Base-by-base conservation (phyloP, 2,888 invertebrate species). In the Eueremaeus valkanovi region DNA sequence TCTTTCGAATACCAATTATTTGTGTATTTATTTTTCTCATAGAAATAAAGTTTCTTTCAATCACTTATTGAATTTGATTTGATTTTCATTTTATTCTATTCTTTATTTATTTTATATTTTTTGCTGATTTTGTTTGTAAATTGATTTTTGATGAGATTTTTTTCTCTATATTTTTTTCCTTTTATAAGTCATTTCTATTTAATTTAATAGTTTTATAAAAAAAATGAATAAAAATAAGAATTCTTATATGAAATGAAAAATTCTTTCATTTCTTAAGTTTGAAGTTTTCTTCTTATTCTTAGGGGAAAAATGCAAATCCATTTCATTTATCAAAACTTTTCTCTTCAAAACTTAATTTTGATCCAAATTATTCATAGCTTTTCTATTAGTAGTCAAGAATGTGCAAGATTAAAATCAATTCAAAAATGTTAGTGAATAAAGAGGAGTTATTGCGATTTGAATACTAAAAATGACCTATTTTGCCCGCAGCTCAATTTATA, bases 1-100 rank as follows among this genome's bases (percentile, higher is more conserved):
- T 29, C 49, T 49, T 29, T 58, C n/a, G 40, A 68, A 68, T 68
- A 68, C 40, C 68, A 68, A 68, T 68, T 36, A 68, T 68, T 68
- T 68, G 42, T 40, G 24, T 68, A 68, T 68, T 68, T 68, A 68
- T 42, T 61, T 61, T 31, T 31, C 33, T 61, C n/a, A 16, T 61
- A n/a, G 5, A 49, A 49, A 49, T 49, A 49, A 49, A 18, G 31
- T 27, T 55, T 55, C 55, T 21, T 55, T 55, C 55, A 55, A 55
- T 16, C 33, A 33, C 1, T 61, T 31, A 61, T 61, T 29, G 29
- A 61, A 61, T 61, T 61, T 33, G 33, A 61, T 61, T 61, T n/a
- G 55, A 55, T 24, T 55, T 55, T 36, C 5, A 36, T 5, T 55
- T n/a, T n/a, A n/a, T n/a, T n/a, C n/a, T n/a, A n/a, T n/a, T n/a